Base-by-base conservation (phyloP, 2,888 invertebrate genomes). In the Ophion ellenae region DNA sequence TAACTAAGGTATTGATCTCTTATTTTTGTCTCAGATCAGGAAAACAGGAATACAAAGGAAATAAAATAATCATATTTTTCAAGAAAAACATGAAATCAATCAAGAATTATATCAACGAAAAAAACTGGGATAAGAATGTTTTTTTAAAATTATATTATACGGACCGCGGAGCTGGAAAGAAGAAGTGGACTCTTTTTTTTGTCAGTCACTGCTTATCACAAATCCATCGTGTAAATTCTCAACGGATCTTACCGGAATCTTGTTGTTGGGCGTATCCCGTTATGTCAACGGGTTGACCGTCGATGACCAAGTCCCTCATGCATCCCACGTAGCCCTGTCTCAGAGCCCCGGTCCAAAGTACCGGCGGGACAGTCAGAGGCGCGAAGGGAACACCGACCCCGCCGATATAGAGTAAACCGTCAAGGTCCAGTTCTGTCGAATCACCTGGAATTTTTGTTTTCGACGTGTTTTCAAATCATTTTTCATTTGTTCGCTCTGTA, bases 281-380 rank as follows among this genome's bases (percentile, higher is more conserved):
- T 85, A 99, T 96, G 93, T 99, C 98, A 86, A 98, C 96, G 0
- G 97, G 96, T 90, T 98, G 97, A 71, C 97, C 97, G 93, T 99
- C 98, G 91, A 99, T 95, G 88, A 97, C 96, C 90, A 99, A 95
- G 93, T 99, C 98, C 88, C 98, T 96, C 92, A 99, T 96, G 93
- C 99, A 99, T 2, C 99, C 99, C 9, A 99, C 98, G 93, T 97
- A 99, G 32, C 99, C 99, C 91, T 97, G 97, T 83, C 97, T 96
- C 78, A 99, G 94, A 9, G 97, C 97, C 0, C 97, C 98, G 0
- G 98, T 97, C 99, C 99, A 99, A 84, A 99, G 95, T 24, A 97
- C 97, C 2, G 97, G 96, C 0, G 99, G 98, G 76, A 98, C 96
- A 66, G 96, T 95, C 9, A 96, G 95, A 36, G 97, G 96, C 1